Conservation (phyloP, 2,888 invertebrate genomes). For the Cylloceria caligata region DNA sequence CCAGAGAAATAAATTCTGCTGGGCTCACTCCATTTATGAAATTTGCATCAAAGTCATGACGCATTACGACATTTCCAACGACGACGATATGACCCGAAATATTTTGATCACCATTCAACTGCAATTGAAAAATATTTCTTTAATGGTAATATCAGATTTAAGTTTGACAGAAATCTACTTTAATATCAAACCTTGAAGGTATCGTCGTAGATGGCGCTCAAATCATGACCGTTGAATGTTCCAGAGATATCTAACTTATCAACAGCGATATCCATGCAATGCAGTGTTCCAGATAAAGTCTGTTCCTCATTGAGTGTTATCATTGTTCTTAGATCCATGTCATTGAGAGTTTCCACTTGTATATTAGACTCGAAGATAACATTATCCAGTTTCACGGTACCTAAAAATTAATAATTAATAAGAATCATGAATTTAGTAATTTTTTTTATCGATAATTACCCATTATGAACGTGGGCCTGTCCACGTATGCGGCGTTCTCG, state of each 20-base stretch:
- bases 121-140: conserved; percentile 34
- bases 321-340: conserved; percentile 83
- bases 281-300: conserved; percentile 81
- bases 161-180: background rate
- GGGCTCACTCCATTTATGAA: conserved; percentile 74
- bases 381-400: conserved; percentile 82
- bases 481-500: conserved; percentile 69
- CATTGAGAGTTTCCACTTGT: conserved; percentile 84
- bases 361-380: conserved; percentile 84
- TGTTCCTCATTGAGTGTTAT: conserved; percentile 85
- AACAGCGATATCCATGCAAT: conserved; percentile 81
- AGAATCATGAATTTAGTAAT: background rate
- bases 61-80: conserved; percentile 68
- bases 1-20: conserved; percentile 66
- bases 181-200: conserved; percentile 85
- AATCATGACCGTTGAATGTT: conserved; percentile 83
- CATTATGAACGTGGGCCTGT: conserved; percentile 70
- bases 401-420: conserved; percentile 77
- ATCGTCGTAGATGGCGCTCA: conserved; percentile 84
- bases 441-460: conserved; percentile 65
- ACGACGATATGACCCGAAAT: conserved; percentile 75
- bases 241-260: conserved; percentile 74
- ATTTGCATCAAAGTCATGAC: conserved; percentile 71
- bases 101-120: conserved; percentile 75
- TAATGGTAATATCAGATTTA: background rate